A percentile compares a stretch with the other conserved stretches of the same genome.
phyloP scores from a whole-genome alignment of 2,888 invertebrate species.

The Alloscopus bannaensis region DNA sequence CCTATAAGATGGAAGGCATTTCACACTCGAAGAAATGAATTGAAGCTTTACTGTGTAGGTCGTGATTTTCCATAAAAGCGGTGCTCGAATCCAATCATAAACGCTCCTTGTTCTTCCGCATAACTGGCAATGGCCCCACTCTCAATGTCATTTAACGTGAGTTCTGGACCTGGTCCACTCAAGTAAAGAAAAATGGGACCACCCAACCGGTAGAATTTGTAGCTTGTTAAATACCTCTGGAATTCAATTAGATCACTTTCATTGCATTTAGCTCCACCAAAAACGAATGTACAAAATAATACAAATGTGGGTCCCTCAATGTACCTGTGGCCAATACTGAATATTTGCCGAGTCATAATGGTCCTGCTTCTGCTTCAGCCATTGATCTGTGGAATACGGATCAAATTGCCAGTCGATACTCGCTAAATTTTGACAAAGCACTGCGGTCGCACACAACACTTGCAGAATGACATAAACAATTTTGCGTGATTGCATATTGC shows the following conservation, averaged over 20 bases:
- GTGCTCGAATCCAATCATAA: slow-evolving; percentile 53
- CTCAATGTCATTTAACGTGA: slow-evolving; percentile 34
- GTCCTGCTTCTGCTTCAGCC: slow-evolving; percentile 61
- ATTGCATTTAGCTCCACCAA: not conserved
- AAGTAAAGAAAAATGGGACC: slow-evolving; percentile 55
- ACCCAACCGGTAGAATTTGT: slow-evolving; percentile 41
- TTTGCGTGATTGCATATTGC: slow-evolving; percentile 13
- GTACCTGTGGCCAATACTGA: slow-evolving; percentile 62
- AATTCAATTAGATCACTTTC: slow-evolving; percentile 15
- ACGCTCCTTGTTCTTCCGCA: slow-evolving; percentile 57
- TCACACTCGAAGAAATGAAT: not conserved
- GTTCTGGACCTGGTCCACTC: slow-evolving; percentile 49
- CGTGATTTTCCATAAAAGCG: slow-evolving; percentile 56
- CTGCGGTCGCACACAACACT: slow-evolving; percentile 8
- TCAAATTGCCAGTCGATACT: slow-evolving; percentile 50
- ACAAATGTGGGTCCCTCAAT: too few species aligned
- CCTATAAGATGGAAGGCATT: slow-evolving; percentile 4
- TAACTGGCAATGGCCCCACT: slow-evolving; percentile 49
- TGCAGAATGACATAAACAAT: slow-evolving; percentile 27
- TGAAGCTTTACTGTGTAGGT: slow-evolving; percentile 46
- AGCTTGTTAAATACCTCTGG: slow-evolving; percentile 58
- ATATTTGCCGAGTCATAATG: slow-evolving; percentile 41
- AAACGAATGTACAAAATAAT: not conserved
- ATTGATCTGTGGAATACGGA: slow-evolving; percentile 56
- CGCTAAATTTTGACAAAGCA: slow-evolving; percentile 17